Conservation (phyloP, 2,113 vertebrate species). For the Malurus melanocephalus region DNA sequence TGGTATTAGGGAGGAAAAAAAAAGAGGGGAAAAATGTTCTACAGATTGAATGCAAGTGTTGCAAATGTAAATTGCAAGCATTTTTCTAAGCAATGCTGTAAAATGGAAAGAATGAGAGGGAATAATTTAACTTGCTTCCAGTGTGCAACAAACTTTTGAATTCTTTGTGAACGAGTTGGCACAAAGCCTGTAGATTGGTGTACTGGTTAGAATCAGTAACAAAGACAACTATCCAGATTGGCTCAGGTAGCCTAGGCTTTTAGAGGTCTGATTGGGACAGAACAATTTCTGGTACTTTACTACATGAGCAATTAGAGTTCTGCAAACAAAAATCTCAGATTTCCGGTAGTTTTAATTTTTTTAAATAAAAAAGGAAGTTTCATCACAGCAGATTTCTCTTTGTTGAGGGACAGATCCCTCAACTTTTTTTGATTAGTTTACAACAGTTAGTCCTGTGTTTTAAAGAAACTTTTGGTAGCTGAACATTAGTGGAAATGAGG, state of each 20-base stretch:
- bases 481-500: neutral
- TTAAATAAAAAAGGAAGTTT: rapidly evolving
- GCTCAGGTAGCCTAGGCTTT: neutral
- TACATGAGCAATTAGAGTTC: neutral
- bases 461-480: neutral
- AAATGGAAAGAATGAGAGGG: neutral
- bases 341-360: neutral
- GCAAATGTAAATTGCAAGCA: neutral
- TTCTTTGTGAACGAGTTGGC: neutral
- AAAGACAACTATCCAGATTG: neutral
- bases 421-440: neutral
- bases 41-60: neutral
- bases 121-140: neutral
- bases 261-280: neutral
- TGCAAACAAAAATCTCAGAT: neutral
- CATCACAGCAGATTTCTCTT: neutral
- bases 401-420: neutral
- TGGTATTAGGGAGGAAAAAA: neutral
- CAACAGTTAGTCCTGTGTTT: neutral
- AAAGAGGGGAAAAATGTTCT: neutral
- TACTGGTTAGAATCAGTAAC: neutral
- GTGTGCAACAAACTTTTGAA: neutral
- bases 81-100: neutral
- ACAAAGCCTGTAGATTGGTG: neutral
- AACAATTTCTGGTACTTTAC: neutral